A percentile compares a stretch with the other conserved stretches of the same genome.
Evolutionary conservation across 2,888 invertebrate species (phyloP).

Genomic region (Eubasilissa splendida): DNA sequence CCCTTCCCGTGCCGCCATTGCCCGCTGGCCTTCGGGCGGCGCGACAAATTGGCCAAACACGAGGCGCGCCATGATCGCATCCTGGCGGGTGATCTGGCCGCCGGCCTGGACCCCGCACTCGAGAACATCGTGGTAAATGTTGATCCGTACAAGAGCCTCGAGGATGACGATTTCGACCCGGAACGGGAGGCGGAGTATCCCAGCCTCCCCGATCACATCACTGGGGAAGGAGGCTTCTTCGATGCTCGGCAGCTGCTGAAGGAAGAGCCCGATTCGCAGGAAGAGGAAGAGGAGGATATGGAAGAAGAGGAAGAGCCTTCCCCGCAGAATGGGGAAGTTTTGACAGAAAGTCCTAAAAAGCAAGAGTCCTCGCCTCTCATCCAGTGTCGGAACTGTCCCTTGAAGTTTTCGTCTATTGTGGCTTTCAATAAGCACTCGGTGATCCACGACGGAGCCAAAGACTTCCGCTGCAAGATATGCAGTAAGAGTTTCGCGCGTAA

Average conservation of each 20-base stretch:
- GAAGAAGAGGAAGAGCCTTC: conserved; percentile 9
- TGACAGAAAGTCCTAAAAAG: not conserved
- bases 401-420: conserved; percentile 70
- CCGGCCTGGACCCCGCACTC: not conserved
- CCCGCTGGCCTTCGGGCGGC: conserved; percentile 77
- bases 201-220: conserved; percentile 71
- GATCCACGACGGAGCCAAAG: conserved; percentile 72
- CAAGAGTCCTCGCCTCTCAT: not conserved
- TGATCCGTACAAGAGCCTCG: conserved; percentile 72
- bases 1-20: conserved; percentile 79
- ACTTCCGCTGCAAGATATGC: conserved; percentile 78
- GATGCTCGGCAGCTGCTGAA: conserved; percentile 63
- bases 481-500: conserved; percentile 79
- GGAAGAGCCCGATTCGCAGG: conserved; percentile 59
- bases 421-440: conserved; percentile 72
- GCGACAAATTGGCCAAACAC: conserved; percentile 80
- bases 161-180: conserved; percentile 59
- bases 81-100: not conserved
- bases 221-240: conserved; percentile 68
- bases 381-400: conserved; percentile 70
- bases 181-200: conserved; percentile 65
- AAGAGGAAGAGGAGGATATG: conserved; percentile 1
- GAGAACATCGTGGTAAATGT: conserved; percentile 76
- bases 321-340: not conserved
- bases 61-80: conserved; percentile 72